These are phyloP conservation scores for Prionchulus punctatus DNA, from an alignment of 2,888 invertebrate genomes.

Conservation along the genomic window DNA sequence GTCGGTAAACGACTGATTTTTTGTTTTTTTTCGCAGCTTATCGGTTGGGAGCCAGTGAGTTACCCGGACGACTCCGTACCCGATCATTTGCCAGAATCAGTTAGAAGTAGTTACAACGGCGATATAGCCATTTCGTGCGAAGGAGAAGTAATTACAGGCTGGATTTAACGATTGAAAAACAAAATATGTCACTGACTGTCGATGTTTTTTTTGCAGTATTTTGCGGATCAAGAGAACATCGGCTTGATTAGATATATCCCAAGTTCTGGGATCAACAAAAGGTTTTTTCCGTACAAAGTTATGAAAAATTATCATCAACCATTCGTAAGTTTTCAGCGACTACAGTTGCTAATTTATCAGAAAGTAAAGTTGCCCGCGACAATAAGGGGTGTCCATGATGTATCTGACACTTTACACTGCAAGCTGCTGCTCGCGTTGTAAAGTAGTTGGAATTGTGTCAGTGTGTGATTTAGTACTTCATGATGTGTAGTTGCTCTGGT, in stretches of 20 bases:
- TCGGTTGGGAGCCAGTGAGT: slow-evolving; percentile 27
- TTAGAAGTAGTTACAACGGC: too few relatives aligned
- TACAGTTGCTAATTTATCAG: too few relatives aligned
- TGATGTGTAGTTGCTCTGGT: too few relatives aligned
- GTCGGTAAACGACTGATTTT: background rate
- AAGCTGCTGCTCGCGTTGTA: too few relatives aligned
- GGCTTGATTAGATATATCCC: slow-evolving; percentile 62
- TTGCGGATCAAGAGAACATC: slow-evolving; percentile 78
- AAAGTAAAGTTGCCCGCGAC: too few relatives aligned
- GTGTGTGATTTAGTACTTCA: too few relatives aligned
- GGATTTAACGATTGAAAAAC: too few relatives aligned
- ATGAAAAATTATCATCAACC: slow-evolving; percentile 36
- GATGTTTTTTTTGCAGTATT: slow-evolving; percentile 44
- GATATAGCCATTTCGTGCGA: slow-evolving; percentile 74
- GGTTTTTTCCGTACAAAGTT: slow-evolving; percentile 39
- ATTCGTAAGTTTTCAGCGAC: slow-evolving; percentile 20
- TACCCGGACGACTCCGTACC: slow-evolving; percentile 50
- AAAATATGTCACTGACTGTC: too few relatives aligned
- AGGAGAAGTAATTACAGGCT: slow-evolving; percentile 63
- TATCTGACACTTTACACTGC: too few relatives aligned
- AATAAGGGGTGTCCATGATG: too few relatives aligned
- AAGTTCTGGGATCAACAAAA: slow-evolving; percentile 47
- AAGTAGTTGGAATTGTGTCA: too few relatives aligned
- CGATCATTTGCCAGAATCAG: too few relatives aligned
- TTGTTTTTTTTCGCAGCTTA: slow-evolving; percentile 18